Conservation (phyloP, 1,140 invertebrate genomes). For the Drosophila setifemur region DNA sequence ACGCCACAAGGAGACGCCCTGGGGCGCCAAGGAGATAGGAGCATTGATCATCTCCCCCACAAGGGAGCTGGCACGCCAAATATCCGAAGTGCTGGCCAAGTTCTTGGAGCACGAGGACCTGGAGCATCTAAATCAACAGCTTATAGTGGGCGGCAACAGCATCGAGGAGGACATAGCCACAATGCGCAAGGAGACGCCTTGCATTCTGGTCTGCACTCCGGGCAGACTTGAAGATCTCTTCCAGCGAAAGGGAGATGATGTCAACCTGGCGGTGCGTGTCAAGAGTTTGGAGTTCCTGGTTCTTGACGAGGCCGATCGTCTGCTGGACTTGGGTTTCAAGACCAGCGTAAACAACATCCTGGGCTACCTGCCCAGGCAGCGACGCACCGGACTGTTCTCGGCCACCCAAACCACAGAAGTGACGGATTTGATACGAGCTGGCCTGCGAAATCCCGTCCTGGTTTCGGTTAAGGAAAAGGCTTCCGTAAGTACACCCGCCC, state of each 20-base stretch:
- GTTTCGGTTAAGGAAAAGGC: constrained; percentile 95
- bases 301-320: constrained; percentile 97
- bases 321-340: constrained; percentile 96
- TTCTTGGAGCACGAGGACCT: constrained; percentile 81
- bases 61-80: constrained; percentile 95
- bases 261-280: constrained; percentile 86
- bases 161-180: constrained; percentile 88
- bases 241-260: constrained; percentile 85
- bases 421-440: constrained; percentile 94
- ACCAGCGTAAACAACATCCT: constrained; percentile 94
- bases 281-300: constrained; percentile 95
- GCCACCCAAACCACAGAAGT: constrained; percentile 99
- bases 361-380: constrained; percentile 94
- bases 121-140: constrained; percentile 83
- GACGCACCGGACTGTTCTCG: constrained; percentile 98
- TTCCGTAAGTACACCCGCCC: constrained; percentile 90
- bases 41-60: constrained; percentile 96
- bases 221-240: constrained; percentile 95
- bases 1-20: constrained; percentile 84
- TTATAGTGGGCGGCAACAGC: constrained; percentile 93
- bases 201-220: constrained; percentile 96
- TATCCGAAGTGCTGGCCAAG: constrained; percentile 88
- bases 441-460: constrained; percentile 96
- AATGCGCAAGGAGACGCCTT: constrained; percentile 88
- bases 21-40: constrained; percentile 91